phyloP scores from a whole-genome alignment of 2,113 vertebrate species.

The Parotia lawesii region DNA sequence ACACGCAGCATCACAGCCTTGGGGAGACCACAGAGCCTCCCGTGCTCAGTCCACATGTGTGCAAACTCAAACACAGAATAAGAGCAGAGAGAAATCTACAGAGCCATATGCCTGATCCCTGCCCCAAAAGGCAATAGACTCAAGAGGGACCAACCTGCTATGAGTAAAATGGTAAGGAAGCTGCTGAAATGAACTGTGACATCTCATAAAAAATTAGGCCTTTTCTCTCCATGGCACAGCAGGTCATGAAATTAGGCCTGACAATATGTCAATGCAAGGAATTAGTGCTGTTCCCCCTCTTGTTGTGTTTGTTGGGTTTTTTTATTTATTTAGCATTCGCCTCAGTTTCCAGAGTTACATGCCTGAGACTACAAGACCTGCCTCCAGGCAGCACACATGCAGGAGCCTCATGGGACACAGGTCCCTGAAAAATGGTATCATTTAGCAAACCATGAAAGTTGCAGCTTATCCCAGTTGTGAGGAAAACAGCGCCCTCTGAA shows the following conservation, averaged over 20 bases:
- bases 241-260: not conserved
- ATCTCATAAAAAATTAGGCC: not conserved
- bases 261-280: not conserved
- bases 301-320: not conserved
- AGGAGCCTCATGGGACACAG: not conserved
- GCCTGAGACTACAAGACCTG: not conserved
- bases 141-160: not conserved
- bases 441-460: not conserved
- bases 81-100: not conserved
- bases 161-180: not conserved
- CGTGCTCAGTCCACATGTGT: accelerated
- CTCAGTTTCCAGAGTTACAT: not conserved
- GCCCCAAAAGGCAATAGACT: not conserved
- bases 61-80: not conserved
- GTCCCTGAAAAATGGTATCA: not conserved
- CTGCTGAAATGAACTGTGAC: not conserved
- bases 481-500: not conserved
- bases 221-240: not conserved
- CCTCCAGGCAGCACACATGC: not conserved
- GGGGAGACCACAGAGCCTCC: not conserved
- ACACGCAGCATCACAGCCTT: not conserved
- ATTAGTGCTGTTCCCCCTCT: not conserved
- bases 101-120: not conserved
- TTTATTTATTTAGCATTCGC: not conserved
- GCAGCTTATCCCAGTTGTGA: not conserved